Evolutionary conservation across 2,113 vertebrate genomes (phyloP).

Genomic region (Odocoileus virginianus): DNA sequence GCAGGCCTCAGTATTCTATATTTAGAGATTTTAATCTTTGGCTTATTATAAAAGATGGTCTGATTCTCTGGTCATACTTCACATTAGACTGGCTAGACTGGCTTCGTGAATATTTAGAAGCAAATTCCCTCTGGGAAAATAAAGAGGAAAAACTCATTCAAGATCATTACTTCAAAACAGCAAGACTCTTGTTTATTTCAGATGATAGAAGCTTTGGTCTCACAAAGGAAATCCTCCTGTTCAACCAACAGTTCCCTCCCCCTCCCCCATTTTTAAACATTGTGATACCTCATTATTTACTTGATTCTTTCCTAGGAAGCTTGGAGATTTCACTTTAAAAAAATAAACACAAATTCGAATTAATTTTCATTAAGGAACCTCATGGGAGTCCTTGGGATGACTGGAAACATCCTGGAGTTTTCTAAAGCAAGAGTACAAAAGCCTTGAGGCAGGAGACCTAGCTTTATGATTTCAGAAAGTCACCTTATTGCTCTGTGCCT

Average conservation of each 20-base stretch:
- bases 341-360: slow-evolving; percentile 48
- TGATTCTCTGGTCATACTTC: slow-evolving; percentile 75
- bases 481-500: neutral
- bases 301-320: slow-evolving; percentile 33
- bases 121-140: slow-evolving; percentile 72
- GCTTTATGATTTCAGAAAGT: neutral
- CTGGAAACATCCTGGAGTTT: slow-evolving; percentile 24
- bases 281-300: neutral
- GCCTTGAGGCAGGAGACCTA: neutral
- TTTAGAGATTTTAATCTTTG: slow-evolving; percentile 69
- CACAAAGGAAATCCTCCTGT: slow-evolving; percentile 31
- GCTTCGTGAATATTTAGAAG: slow-evolving; percentile 76
- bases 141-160: slow-evolving; percentile 66
- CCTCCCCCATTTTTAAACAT: neutral
- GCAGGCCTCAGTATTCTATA: slow-evolving; percentile 9
- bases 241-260: slow-evolving; percentile 42
- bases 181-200: slow-evolving; percentile 74
- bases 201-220: slow-evolving; percentile 62
- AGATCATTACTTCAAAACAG: slow-evolving; percentile 73
- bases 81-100: slow-evolving; percentile 65
- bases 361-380: slow-evolving; percentile 42
- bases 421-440: slow-evolving; percentile 1
- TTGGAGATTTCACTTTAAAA: slow-evolving; percentile 10
- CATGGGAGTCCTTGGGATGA: slow-evolving; percentile 52
- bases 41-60: slow-evolving; percentile 66